Conservation (phyloP, 2,113 vertebrate genomes). For the Microcebus lehilahytsara region DNA sequence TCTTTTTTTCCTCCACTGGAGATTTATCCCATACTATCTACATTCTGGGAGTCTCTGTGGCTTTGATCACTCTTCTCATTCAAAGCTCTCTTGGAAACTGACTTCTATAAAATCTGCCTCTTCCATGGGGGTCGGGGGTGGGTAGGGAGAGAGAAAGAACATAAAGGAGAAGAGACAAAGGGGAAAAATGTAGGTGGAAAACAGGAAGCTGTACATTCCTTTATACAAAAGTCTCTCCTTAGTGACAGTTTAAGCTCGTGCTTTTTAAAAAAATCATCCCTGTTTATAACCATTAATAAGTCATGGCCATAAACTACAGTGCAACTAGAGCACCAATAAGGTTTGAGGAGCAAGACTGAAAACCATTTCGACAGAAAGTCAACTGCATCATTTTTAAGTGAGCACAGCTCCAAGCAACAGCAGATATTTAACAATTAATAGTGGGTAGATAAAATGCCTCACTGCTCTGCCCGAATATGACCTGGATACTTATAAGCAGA, state of each 20-base stretch:
- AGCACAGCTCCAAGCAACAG: conserved; percentile 59
- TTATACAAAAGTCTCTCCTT: background rate
- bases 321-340: background rate
- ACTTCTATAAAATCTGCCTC: background rate
- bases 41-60: background rate
- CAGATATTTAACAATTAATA: conserved; percentile 72
- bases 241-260: background rate
- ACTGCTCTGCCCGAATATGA: conserved; percentile 59
- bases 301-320: background rate
- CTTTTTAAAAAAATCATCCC: background rate
- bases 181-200: background rate
- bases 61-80: background rate
- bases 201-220: background rate
- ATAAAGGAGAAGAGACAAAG: background rate
- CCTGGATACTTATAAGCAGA: conserved; percentile 56
- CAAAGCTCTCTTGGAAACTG: background rate
- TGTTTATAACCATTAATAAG: background rate
- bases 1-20: background rate
- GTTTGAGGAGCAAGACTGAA: conserved; percentile 45
- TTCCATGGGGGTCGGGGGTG: background rate
- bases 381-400: conserved; percentile 59
- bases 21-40: background rate
- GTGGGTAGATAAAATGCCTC: conserved; percentile 51
- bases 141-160: background rate
- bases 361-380: conserved; percentile 65